Conservation (phyloP, 2,797 vertebrate species). For the Aphelocoma californica region DNA sequence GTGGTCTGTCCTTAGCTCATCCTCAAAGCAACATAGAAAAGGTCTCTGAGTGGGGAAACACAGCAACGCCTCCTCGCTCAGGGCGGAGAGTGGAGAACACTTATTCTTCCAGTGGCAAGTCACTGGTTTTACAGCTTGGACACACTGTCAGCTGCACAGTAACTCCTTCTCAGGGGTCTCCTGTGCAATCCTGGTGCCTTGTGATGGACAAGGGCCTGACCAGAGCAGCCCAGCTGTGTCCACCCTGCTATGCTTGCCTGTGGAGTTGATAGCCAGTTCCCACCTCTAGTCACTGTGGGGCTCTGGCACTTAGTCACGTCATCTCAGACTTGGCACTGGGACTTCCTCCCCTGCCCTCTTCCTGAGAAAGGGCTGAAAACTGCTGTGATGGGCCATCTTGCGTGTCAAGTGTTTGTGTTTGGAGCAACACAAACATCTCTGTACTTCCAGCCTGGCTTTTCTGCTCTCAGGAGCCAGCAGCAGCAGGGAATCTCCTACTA, state of each 20-base stretch:
- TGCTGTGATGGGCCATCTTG: neutral
- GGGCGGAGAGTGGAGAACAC: neutral
- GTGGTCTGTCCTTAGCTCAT: neutral
- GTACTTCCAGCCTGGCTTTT: neutral
- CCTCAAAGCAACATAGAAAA: neutral
- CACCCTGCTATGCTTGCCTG: neutral
- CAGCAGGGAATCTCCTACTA: neutral
- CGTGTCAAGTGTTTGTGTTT: neutral
- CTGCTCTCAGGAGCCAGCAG: neutral
- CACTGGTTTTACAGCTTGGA: neutral
- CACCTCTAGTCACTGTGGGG: neutral
- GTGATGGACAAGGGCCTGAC: neutral
- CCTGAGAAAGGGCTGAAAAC: neutral
- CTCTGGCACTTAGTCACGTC: neutral
- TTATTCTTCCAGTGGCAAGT: neutral
- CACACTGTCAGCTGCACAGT: neutral
- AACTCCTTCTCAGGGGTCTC: rapidly evolving
- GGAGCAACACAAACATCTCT: neutral
- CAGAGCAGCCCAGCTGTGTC: neutral
- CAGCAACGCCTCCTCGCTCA: neutral
- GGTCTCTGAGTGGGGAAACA: neutral
- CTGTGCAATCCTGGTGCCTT: neutral
- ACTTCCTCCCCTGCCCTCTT: neutral
- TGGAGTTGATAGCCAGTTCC: neutral
- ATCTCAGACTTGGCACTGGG: neutral